A percentile compares a stretch with the other conserved stretches of the same genome.
phyloP scores from a whole-genome alignment of 2,888 invertebrate species.

The Volucella inflata region DNA sequence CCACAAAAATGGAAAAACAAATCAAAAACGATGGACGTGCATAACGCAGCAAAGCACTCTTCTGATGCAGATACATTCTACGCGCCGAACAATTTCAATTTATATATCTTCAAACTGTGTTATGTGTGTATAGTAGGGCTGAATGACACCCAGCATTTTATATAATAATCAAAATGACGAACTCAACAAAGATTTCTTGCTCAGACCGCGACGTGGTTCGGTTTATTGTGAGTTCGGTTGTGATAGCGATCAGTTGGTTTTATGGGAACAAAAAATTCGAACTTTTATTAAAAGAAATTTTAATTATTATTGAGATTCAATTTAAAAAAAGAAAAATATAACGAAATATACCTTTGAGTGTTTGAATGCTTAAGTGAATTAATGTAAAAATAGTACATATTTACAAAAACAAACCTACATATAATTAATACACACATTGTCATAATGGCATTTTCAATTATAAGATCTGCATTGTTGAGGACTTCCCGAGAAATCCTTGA shows the following conservation, averaged over 20 bases:
- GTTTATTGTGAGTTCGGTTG: constrained; percentile 44
- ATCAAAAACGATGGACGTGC: constrained; percentile 40
- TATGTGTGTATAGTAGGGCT: constrained; percentile 18
- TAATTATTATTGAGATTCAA: background rate
- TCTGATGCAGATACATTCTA: constrained; percentile 27
- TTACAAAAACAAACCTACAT: no score
- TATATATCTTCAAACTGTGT: constrained; percentile 24
- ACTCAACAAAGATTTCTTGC: constrained; percentile 44
- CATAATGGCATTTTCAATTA: constrained; percentile 53
- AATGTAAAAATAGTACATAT: background rate
- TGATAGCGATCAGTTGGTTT: constrained; percentile 47
- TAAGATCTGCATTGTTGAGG: constrained; percentile 43
- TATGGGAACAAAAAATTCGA: constrained; percentile 7
- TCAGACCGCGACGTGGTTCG: constrained; percentile 23
- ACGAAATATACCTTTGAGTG: background rate
- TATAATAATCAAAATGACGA: constrained; percentile 35
- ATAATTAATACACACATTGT: background rate
- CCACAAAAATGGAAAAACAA: background rate
- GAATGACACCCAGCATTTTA: constrained; percentile 33
- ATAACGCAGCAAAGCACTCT: constrained; percentile 22
- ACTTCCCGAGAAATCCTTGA: constrained; percentile 62
- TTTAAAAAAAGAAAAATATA: background rate
- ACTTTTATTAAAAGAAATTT: background rate
- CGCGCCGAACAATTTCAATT: constrained; percentile 1
- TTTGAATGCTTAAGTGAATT: background rate